A percentile compares a stretch with the other conserved stretches of the same genome.
phyloP scores from a whole-genome alignment of 2,113 vertebrate genomes.

The Cynocephalus volans region DNA sequence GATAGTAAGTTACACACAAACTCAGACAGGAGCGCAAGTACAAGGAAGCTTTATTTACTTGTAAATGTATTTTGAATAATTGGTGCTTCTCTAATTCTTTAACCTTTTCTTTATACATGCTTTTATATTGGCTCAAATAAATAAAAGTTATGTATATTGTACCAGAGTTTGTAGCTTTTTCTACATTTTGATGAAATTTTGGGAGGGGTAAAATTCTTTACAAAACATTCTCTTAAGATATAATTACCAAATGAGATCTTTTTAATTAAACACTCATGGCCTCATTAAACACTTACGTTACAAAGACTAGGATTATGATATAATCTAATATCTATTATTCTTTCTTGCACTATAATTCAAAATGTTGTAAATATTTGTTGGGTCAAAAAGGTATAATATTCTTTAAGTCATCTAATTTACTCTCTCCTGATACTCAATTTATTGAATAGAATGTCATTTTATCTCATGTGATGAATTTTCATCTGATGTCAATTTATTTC shows the following conservation, averaged over 20 bases:
- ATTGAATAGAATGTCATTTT: neutral
- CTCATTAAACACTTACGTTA: neutral
- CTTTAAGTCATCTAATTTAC: neutral
- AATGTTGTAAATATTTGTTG: neutral
- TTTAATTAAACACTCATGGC: neutral
- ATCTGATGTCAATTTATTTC: neutral
- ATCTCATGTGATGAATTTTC: constrained; percentile 19
- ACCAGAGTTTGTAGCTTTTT: neutral
- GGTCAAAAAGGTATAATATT: neutral
- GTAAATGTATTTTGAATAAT: neutral
- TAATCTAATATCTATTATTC: neutral
- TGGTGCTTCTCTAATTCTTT: neutral
- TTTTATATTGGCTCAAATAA: neutral
- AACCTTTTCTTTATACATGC: neutral
- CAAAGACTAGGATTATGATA: neutral
- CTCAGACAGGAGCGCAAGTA: neutral
- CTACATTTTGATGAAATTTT: constrained; percentile 6
- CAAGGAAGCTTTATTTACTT: neutral
- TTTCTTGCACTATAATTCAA: neutral
- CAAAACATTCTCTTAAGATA: neutral
- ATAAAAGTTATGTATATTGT: neutral
- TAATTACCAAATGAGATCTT: neutral
- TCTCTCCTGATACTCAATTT: neutral
- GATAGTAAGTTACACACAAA: neutral
- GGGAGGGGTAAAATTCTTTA: neutral